Evolutionary conservation across 2,888 invertebrate species (phyloP).

Genomic region (Aphodius granarius): DNA sequence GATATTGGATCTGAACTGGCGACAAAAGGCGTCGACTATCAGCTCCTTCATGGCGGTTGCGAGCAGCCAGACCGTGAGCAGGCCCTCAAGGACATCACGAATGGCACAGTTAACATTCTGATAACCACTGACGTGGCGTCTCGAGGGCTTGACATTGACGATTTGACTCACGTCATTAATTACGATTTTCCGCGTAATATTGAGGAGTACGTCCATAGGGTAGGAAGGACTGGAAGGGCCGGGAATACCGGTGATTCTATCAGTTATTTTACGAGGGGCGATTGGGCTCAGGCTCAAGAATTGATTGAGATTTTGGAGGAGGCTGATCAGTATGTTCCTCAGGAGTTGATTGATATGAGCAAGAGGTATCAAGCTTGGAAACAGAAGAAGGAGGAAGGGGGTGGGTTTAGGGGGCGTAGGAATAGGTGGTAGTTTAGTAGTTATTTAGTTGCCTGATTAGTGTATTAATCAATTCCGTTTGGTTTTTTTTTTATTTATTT

Average conservation of each 20-base stretch:
- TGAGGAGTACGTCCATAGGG: constrained; percentile 94
- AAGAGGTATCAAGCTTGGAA: constrained; percentile 71
- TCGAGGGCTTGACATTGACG: constrained; percentile 89
- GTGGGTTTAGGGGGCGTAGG: constrained; percentile 29
- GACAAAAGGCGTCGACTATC: constrained; percentile 68
- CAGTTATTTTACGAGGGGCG: constrained; percentile 76
- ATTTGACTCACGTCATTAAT: constrained; percentile 87
- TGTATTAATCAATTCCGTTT: neutral
- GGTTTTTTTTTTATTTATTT: constrained; percentile 11
- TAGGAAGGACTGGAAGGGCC: constrained; percentile 94
- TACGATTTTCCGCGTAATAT: constrained; percentile 93
- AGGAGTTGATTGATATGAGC: constrained; percentile 76
- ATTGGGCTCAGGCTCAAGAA: constrained; percentile 82
- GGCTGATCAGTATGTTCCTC: constrained; percentile 79
- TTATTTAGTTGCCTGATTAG: neutral
- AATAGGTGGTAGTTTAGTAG: constrained; percentile 22
- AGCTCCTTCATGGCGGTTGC: constrained; percentile 87
- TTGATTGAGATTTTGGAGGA: constrained; percentile 86
- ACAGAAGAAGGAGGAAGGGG: constrained; percentile 59
- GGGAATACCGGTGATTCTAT: constrained; percentile 83
- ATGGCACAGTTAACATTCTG: constrained; percentile 77
- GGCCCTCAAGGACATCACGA: constrained; percentile 81
- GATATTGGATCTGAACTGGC: constrained; percentile 80
- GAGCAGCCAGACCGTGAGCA: constrained; percentile 76
- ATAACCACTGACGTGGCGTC: constrained; percentile 96